These are phyloP conservation scores for Ptilorrhoa leucosticta DNA, from an alignment of 2,113 vertebrate genomes.

Conservation along the genomic window DNA sequence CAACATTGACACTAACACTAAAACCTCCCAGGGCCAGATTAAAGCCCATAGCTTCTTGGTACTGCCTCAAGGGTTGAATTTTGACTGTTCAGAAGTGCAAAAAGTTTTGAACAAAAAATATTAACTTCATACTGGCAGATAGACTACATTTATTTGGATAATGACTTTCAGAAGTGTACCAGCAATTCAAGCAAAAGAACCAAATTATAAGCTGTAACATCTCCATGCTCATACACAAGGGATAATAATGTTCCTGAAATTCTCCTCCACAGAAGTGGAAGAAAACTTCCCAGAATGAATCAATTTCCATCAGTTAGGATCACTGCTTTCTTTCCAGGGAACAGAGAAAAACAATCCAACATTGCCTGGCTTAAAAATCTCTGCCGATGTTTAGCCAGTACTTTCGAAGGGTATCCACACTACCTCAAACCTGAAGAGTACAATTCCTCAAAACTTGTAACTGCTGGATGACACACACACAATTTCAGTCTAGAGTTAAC, in stretches of 20 bases:
- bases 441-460: not conserved
- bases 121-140: not conserved
- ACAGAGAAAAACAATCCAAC: not conserved
- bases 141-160: not conserved
- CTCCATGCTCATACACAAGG: accelerated
- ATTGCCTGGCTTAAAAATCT: not conserved
- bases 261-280: not conserved
- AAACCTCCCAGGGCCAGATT: not conserved
- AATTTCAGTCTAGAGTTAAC: not conserved
- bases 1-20: not conserved
- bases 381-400: not conserved
- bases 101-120: not conserved
- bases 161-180: not conserved
- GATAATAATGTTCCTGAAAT: not conserved
- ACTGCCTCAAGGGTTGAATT: not conserved
- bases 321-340: not conserved
- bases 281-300: not conserved
- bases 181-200: not conserved
- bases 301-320: not conserved
- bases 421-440: not conserved
- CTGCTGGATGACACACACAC: not conserved
- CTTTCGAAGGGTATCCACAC: not conserved
- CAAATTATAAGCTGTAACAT: not conserved
- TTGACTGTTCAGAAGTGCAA: not conserved
- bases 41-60: not conserved